Conservation (phyloP, 2,888 invertebrate species). For the Tetragonisca angustula region DNA sequence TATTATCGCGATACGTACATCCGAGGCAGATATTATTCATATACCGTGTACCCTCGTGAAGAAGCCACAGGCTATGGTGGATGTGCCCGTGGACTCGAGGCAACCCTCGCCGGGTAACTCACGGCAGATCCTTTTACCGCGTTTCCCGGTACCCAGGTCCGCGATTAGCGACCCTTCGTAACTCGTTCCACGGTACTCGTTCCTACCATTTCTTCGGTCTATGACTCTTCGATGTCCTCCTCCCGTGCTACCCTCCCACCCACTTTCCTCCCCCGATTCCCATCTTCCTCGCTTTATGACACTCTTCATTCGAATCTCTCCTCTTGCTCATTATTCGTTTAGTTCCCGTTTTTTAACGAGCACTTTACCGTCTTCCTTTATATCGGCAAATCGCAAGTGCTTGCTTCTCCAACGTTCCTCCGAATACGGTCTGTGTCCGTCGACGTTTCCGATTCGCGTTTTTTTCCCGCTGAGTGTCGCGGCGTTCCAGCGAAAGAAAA, state of each 20-base stretch:
- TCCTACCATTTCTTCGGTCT: conserved; percentile 54
- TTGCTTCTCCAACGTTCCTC: neutral
- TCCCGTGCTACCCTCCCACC: conserved; percentile 20
- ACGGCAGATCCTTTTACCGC: conserved; percentile 70
- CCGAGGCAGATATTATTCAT: conserved; percentile 69
- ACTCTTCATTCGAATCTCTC: conserved; percentile 32
- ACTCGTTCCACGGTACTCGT: conserved; percentile 69
- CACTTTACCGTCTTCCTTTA: neutral
- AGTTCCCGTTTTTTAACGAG: conserved; percentile 10
- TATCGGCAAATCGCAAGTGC: neutral
- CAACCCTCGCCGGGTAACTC: conserved; percentile 78
- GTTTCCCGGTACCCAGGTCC: conserved; percentile 72
- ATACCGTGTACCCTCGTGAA: conserved; percentile 60
- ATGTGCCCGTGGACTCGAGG: conserved; percentile 73
- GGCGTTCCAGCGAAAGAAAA: neutral
- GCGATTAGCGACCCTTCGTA: conserved; percentile 81
- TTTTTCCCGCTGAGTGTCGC: neutral
- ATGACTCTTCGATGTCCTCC: conserved; percentile 62
- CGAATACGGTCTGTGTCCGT: neutral
- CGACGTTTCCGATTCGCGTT: neutral
- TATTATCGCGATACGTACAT: conserved; percentile 68
- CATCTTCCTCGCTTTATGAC: conserved; percentile 29
- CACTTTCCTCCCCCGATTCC: conserved; percentile 11
- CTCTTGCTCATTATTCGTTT: conserved; percentile 17
- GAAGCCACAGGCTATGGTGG: conserved; percentile 61